Conservation (phyloP, 2,113 vertebrate species). For the Ceyx cyanopectus region DNA sequence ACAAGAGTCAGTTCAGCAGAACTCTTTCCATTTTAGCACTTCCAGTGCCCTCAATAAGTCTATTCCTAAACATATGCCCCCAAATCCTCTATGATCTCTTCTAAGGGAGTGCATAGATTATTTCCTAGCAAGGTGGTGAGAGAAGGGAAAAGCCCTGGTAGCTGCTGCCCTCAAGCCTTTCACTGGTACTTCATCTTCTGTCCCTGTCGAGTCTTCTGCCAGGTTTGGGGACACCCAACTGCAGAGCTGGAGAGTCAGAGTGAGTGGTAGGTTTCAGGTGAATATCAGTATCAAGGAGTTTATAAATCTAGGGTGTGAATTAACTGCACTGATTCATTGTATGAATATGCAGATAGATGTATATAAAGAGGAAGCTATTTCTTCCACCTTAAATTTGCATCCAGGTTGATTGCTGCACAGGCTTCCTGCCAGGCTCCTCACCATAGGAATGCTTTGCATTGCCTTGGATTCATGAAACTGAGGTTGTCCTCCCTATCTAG, state of each 20-base stretch:
- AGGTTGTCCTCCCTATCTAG: neutral
- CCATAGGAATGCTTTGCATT: neutral
- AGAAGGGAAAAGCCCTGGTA: neutral
- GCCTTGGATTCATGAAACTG: neutral
- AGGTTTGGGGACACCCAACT: neutral
- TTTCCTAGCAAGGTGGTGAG: neutral
- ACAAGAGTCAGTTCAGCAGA: neutral
- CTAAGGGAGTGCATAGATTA: neutral
- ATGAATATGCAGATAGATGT: no score
- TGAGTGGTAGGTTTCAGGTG: neutral
- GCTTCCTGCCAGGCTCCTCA: neutral
- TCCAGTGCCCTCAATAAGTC: neutral
- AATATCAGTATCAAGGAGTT: neutral
- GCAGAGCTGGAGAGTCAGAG: neutral
- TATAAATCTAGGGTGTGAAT: neutral
- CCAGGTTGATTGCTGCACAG: fast-evolving
- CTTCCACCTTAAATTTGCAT: neutral
- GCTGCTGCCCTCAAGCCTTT: neutral
- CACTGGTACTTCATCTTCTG: neutral
- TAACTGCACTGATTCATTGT: neutral
- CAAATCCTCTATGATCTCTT: neutral
- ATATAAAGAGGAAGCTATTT: neutral
- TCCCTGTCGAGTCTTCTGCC: neutral
- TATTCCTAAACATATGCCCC: neutral
- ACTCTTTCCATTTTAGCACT: neutral